These are phyloP conservation scores for Cataglyphis altisquamis DNA, from an alignment of 2,888 invertebrate genomes.

Conservation along the genomic window DNA sequence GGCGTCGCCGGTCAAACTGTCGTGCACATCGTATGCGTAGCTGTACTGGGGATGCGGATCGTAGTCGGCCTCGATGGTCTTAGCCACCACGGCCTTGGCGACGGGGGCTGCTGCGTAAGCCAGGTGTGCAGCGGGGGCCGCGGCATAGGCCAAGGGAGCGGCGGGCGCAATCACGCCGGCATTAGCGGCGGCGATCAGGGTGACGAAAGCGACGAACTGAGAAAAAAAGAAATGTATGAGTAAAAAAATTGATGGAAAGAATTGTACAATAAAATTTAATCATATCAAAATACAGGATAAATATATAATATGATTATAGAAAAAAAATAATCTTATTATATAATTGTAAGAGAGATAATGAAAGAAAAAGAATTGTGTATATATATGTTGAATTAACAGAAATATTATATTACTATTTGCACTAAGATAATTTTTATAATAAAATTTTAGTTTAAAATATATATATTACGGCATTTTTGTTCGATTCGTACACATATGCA, in stretches of 20 bases:
- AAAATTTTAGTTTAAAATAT: not conserved
- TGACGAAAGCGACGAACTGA: constrained; percentile 86
- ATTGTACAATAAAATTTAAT: not conserved
- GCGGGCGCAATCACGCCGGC: constrained; percentile 86
- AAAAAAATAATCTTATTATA: not conserved
- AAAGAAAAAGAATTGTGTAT: not conserved
- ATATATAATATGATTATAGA: not conserved
- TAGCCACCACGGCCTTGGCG: constrained; percentile 76
- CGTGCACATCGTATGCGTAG: constrained; percentile 80
- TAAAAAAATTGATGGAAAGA: not conserved
- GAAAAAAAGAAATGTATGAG: not conserved
- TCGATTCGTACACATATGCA: not conserved
- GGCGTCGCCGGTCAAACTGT: constrained; percentile 82
- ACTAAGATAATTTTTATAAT: not conserved
- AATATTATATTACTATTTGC: not conserved
- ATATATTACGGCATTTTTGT: not conserved
- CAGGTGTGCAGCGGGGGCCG: constrained; percentile 46
- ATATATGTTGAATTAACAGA: not conserved
- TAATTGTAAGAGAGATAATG: not conserved
- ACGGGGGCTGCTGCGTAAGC: constrained; percentile 90
- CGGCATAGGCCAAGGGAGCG: constrained; percentile 74
- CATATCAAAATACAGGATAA: not conserved
- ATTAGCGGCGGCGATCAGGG: constrained; percentile 86
- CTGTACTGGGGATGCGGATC: constrained; percentile 80
- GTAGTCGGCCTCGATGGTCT: constrained; percentile 76